phyloP scores from a whole-genome alignment of 2,888 invertebrate genomes.

The Mesorhabditis spiculigera region DNA sequence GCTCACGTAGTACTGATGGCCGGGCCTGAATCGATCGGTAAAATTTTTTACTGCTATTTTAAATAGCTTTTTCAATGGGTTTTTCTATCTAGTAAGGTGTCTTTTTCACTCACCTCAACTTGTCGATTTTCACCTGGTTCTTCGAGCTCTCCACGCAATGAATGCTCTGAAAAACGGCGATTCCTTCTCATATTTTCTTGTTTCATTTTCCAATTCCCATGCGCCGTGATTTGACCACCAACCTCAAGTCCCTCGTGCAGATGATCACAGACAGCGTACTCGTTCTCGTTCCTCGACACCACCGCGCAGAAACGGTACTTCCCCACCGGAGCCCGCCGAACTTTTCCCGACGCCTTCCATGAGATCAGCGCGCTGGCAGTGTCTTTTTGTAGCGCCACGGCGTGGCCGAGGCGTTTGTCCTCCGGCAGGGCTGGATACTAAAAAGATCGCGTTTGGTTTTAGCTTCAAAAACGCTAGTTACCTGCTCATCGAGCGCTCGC shows the following conservation, averaged over 20 bases:
- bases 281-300: conserved; percentile 25
- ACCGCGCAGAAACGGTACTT: conserved; percentile 42
- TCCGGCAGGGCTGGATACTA: conserved; percentile 44
- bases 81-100: background rate
- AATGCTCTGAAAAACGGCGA: conserved; percentile 19
- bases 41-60: background rate
- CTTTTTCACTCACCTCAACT: conserved; percentile 20
- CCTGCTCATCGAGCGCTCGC: conserved; percentile 5
- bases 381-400: conserved; percentile 16
- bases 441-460: conserved; percentile 16
- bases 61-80: background rate
- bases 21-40: conserved; percentile 14
- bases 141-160: conserved; percentile 40
- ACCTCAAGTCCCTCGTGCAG: conserved; percentile 39
- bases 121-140: conserved; percentile 29
- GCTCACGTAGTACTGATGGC: conserved; percentile 32
- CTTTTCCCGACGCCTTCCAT: conserved; percentile 29
- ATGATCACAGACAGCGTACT: conserved; percentile 42
- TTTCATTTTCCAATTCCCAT: too few relatives aligned
- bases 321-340: conserved; percentile 20
- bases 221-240: background rate
- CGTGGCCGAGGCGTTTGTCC: conserved; percentile 33
- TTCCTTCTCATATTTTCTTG: too few relatives aligned
- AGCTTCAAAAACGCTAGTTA: conserved; percentile 11
- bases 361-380: conserved; percentile 20